Evolutionary conservation across 1,140 invertebrate species (phyloP).

Genomic region (Globodera ellingtonae): DNA sequence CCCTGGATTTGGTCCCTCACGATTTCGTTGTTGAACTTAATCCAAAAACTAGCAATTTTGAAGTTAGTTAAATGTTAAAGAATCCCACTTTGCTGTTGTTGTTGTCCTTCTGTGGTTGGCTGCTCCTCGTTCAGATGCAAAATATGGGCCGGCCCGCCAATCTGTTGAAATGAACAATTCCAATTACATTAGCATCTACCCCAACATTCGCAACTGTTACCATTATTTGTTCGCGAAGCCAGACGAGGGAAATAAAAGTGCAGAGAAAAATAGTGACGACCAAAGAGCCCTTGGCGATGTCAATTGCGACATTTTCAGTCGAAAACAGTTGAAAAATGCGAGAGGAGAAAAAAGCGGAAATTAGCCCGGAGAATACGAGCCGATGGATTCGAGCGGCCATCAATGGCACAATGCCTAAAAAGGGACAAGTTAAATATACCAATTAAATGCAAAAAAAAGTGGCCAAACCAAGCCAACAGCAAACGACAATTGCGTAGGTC

Average conservation of each 20-base stretch:
- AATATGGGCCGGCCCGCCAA: slow-evolving; percentile 33
- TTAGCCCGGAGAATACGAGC: slow-evolving; percentile 58
- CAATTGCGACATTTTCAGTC: slow-evolving; percentile 52
- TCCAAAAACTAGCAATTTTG: background rate
- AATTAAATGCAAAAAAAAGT: too few species aligned
- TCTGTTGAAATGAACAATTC: slow-evolving; percentile 8
- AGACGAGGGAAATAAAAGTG: slow-evolving; percentile 93
- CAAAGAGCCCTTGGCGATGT: slow-evolving; percentile 76
- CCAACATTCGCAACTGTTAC: slow-evolving; percentile 51
- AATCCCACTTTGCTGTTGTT: background rate
- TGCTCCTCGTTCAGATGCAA: slow-evolving; percentile 38
- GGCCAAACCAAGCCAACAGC: slow-evolving; percentile 86
- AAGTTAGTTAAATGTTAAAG: background rate
- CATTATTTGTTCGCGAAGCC: slow-evolving; percentile 95
- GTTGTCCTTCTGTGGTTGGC: slow-evolving; percentile 19
- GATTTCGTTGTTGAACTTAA: slow-evolving; percentile 60
- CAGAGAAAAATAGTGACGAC: slow-evolving; percentile 94
- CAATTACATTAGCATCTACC: slow-evolving; percentile 70
- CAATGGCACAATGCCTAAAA: slow-evolving; percentile 77
- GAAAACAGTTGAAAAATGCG: slow-evolving; percentile 77
- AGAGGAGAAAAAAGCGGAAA: slow-evolving; percentile 77
- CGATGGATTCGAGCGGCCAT: slow-evolving; percentile 77
- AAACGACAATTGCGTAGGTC: slow-evolving; percentile 89
- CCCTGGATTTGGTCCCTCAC: background rate
- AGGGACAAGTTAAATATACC: background rate